phyloP scores from a whole-genome alignment of 2,888 invertebrate species.

The Pseudoips prasinana region DNA sequence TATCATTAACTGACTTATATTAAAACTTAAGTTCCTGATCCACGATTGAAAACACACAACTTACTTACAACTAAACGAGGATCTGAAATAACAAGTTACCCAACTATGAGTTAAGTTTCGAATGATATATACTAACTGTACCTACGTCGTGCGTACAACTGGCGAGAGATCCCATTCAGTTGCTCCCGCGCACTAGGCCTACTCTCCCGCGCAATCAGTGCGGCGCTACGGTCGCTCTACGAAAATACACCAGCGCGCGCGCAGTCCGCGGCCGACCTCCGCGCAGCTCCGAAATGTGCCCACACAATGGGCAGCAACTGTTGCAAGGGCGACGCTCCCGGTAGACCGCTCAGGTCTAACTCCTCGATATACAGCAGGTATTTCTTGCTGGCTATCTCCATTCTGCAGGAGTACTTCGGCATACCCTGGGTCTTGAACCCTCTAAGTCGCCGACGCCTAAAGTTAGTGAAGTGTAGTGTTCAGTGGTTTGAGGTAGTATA shows the following conservation, averaged over 20 bases:
- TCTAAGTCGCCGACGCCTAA: constrained; percentile 56
- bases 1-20: no score
- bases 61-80: no score
- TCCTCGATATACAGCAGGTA: constrained; percentile 80
- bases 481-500: constrained; percentile 32
- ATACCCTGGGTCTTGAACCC: constrained; percentile 64
- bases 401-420: constrained; percentile 57
- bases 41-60: no score
- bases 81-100: no score
- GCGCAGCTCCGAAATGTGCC: constrained; percentile 68
- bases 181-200: constrained; percentile 18
- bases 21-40: no score
- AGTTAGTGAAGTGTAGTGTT: constrained; percentile 39
- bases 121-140: no score
- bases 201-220: constrained; percentile 39
- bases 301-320: constrained; percentile 82
- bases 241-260: constrained; percentile 56
- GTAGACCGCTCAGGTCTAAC: constrained; percentile 64
- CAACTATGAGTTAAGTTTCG: no score
- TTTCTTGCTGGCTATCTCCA: constrained; percentile 61
- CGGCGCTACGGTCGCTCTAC: constrained; percentile 60
- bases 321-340: constrained; percentile 81
- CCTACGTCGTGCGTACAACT: neutral
- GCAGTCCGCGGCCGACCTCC: constrained; percentile 66
- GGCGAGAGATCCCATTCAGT: constrained; percentile 10